Evolutionary conservation across 1,140 invertebrate species (phyloP).

Genomic region (Drosophila trapezifrons): DNA sequence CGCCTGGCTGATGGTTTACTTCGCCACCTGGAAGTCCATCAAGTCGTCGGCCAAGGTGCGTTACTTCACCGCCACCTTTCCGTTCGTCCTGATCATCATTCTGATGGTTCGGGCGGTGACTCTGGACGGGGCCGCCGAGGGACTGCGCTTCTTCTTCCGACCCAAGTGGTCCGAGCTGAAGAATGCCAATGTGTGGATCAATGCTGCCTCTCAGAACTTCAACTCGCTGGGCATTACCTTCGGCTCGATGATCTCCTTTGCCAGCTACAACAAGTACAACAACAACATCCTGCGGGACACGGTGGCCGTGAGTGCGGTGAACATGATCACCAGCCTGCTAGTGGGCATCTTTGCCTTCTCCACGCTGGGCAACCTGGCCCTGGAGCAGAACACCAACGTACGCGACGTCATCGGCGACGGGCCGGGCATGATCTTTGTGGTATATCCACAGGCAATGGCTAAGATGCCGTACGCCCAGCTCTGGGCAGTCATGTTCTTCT

Average conservation of each 20-base stretch:
- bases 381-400: slow-evolving; percentile 90
- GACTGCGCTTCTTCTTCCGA: slow-evolving; percentile 93
- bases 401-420: slow-evolving; percentile 93
- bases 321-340: slow-evolving; percentile 92
- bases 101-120: slow-evolving; percentile 92
- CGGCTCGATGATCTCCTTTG: slow-evolving; percentile 96
- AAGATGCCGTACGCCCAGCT: slow-evolving; percentile 94
- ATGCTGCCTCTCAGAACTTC: slow-evolving; percentile 96
- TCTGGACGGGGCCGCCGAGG: slow-evolving; percentile 91
- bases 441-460: slow-evolving; percentile 94
- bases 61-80: slow-evolving; percentile 94
- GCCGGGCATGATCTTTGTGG: slow-evolving; percentile 94
- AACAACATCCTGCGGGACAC: slow-evolving; percentile 95
- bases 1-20: slow-evolving; percentile 96
- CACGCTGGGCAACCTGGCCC: slow-evolving; percentile 93
- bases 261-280: slow-evolving; percentile 97
- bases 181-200: slow-evolving; percentile 94
- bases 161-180: slow-evolving; percentile 94
- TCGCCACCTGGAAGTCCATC: slow-evolving; percentile 96
- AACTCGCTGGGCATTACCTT: slow-evolving; percentile 96
- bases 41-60: slow-evolving; percentile 93
- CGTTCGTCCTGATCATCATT: slow-evolving; percentile 92
- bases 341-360: slow-evolving; percentile 95
- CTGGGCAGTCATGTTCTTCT: slow-evolving; percentile 95
- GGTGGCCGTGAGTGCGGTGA: slow-evolving; percentile 91